phyloP scores from a whole-genome alignment of 2,797 vertebrate species.

The Pipistrellus kuhlii region DNA sequence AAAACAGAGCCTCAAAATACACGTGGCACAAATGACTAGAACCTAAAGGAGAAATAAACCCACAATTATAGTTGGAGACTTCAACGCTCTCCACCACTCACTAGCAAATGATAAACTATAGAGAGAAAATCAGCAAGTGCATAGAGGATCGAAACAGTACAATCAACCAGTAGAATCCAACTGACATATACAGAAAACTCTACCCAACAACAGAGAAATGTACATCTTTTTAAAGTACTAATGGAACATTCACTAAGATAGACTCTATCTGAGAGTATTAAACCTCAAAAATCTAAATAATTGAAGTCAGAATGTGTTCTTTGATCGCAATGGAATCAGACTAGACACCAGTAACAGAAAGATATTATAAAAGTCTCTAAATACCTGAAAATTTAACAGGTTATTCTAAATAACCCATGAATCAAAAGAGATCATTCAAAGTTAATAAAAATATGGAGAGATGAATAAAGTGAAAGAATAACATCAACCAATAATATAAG shows the following conservation, averaged over 20 bases:
- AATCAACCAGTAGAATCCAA: not conserved
- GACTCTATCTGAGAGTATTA: not conserved
- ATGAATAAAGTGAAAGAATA: not conserved
- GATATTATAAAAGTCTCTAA: not conserved
- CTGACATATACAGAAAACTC: not conserved
- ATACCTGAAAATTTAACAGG: not conserved
- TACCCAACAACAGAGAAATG: not conserved
- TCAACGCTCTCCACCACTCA: not conserved
- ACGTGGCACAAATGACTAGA: not conserved
- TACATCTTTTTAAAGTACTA: not conserved
- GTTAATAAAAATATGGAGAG: not conserved
- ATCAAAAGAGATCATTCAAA: not conserved
- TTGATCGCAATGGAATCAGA: not conserved
- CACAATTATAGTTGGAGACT: not conserved
- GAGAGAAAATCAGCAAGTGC: not conserved
- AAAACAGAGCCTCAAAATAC: not conserved
- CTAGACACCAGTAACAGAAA: not conserved
- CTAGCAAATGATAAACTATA: not conserved
- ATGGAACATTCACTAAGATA: not conserved
- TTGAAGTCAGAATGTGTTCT: not conserved
- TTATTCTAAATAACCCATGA: not conserved
- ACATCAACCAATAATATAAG: not conserved
- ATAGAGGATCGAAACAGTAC: not conserved
- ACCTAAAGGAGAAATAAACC: not conserved
- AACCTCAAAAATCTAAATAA: not conserved